Evolutionary conservation across 2,113 vertebrate species (phyloP).

Genomic region (rat (Rattus norvegicus)): DNA sequence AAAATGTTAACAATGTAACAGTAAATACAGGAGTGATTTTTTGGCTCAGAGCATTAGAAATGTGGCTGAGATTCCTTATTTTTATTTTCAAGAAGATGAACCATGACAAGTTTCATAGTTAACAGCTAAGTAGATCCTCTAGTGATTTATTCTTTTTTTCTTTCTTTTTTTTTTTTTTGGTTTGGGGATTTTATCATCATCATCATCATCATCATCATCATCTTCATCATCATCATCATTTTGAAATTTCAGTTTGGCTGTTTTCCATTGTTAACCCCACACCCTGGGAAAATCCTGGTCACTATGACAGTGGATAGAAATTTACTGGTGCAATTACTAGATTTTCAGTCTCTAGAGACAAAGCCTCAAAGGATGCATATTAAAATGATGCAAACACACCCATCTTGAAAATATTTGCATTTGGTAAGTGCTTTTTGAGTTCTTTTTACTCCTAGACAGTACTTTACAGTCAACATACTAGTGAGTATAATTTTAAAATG

Average conservation of each 20-base stretch:
- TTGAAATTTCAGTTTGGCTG: not conserved
- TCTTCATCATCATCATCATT: not conserved
- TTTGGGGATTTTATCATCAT: not conserved
- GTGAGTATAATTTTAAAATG: not conserved
- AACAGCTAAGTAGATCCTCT: not conserved
- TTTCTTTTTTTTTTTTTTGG: not conserved
- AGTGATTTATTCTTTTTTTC: too few species aligned
- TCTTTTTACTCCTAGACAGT: not conserved
- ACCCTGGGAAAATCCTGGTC: fast-evolving
- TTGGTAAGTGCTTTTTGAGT: not conserved
- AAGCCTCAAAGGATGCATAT: not conserved
- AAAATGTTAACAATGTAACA: not conserved
- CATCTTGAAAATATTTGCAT: not conserved
- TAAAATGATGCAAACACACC: not conserved
- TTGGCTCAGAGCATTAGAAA: not conserved
- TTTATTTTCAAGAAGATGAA: not conserved
- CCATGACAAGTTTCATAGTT: not conserved
- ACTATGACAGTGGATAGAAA: not conserved
- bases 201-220: too few species aligned
- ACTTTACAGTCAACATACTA: not conserved
- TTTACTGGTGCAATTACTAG: not conserved
- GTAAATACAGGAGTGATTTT: not conserved
- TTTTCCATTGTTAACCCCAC: not conserved
- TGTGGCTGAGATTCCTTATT: not conserved
- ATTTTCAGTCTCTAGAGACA: not conserved